Evolutionary conservation across 1,140 invertebrate genomes (phyloP).

Genomic region (Tyrophagus putrescentiae): DNA sequence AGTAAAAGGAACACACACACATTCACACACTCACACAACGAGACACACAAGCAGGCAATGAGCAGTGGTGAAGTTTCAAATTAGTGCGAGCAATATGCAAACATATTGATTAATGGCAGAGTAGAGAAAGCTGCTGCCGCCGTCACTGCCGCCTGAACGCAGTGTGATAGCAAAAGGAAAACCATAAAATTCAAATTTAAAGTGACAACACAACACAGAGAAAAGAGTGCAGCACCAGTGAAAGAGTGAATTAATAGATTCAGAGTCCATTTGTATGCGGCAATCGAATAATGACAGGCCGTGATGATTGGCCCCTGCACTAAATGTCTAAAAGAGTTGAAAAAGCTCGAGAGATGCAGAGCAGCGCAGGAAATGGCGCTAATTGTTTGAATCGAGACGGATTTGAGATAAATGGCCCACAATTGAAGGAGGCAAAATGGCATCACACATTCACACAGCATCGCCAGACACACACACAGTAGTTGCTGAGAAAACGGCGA

Average conservation of each 20-base stretch:
- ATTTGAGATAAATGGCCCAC: constrained; percentile 13
- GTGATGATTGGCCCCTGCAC: too few relatives aligned
- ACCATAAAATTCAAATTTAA: constrained; percentile 10
- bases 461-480: too few relatives aligned
- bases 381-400: constrained; percentile 1
- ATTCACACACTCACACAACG: too few relatives aligned
- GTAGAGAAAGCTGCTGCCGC: neutral
- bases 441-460: too few relatives aligned
- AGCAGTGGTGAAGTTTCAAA: constrained; percentile 16
- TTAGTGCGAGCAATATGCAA: constrained; percentile 6
- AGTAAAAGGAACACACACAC: neutral
- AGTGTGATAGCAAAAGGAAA: too few relatives aligned
- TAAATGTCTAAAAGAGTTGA: neutral
- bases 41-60: too few relatives aligned
- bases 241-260: neutral
- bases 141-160: too few relatives aligned
- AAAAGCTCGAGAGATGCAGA: too few relatives aligned
- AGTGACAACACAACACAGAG: neutral
- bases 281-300: too few relatives aligned
- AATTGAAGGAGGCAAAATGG: neutral
- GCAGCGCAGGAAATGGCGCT: neutral
- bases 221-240: too few relatives aligned
- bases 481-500: too few relatives aligned
- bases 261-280: neutral
- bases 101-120: constrained; percentile 15